A percentile compares a stretch with the other conserved stretches of the same genome.
These are phyloP conservation scores for Drosophila cognata DNA, from an alignment of 2,888 invertebrate genomes.

Conservation along the genomic window DNA sequence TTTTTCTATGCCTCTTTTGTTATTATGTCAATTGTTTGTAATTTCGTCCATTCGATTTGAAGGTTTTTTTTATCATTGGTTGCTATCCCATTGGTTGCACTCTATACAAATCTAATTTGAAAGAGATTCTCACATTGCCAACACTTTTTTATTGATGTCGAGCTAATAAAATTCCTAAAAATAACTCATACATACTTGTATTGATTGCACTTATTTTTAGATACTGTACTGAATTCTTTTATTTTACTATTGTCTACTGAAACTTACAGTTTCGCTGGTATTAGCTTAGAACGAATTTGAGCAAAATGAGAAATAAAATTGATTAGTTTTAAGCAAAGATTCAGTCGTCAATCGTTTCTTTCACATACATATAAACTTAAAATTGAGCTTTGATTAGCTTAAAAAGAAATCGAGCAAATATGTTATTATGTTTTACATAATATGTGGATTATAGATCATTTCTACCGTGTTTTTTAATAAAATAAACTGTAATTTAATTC, in stretches of 20 bases:
- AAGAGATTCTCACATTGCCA: background rate
- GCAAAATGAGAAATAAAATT: background rate
- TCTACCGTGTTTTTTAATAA: background rate
- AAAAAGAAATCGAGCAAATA: too few relatives aligned
- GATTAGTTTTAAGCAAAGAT: background rate
- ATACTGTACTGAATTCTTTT: background rate
- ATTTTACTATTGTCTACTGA: background rate
- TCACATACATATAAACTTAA: background rate
- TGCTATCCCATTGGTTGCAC: slow-evolving; percentile 26
- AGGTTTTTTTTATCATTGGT: slow-evolving; percentile 1
- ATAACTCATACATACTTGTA: background rate
- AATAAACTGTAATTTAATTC: background rate
- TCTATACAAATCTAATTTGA: slow-evolving; percentile 3
- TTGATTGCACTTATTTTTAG: background rate
- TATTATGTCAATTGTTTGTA: slow-evolving; percentile 71
- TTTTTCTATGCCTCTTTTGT: slow-evolving; percentile 47
- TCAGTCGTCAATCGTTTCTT: background rate
- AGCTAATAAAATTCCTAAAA: background rate
- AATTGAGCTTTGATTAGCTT: background rate
- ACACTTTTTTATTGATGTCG: background rate
- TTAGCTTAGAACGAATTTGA: background rate
- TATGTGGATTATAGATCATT: background rate
- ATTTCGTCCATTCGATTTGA: slow-evolving; percentile 42
- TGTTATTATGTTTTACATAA: background rate
- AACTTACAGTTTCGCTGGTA: background rate